phyloP scores from a whole-genome alignment of 92 coral and sea anemone species.

The Actinostola sp. region DNA sequence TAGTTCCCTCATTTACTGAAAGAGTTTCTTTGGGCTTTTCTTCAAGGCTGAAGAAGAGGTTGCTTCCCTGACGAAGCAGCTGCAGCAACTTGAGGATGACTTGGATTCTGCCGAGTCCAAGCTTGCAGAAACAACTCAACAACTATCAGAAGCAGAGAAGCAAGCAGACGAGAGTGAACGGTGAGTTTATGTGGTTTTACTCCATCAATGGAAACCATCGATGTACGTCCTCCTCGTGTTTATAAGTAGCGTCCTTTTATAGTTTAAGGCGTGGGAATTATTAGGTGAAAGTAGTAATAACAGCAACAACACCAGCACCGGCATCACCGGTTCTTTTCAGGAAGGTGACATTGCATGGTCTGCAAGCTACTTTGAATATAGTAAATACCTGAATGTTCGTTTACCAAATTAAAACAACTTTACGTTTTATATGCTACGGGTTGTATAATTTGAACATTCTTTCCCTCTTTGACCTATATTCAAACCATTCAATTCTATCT shows the following conservation, averaged over 20 bases:
- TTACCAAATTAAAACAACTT: neutral
- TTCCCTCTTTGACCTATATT: no score
- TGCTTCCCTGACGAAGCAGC: slow-evolving; percentile 80
- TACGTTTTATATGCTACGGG: neutral
- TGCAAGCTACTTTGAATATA: no score
- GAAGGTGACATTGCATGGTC: no score
- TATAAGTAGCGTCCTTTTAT: neutral
- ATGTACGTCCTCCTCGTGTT: neutral
- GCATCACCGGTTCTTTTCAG: neutral
- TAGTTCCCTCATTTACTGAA: neutral
- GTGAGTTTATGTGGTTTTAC: slow-evolving; percentile 53
- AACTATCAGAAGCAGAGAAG: slow-evolving; percentile 83
- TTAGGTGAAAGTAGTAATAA: neutral
- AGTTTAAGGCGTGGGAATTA: neutral
- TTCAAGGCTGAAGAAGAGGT: slow-evolving; percentile 91
- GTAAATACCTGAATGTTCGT: no score
- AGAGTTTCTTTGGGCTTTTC: neutral
- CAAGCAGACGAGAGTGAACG: slow-evolving; percentile 99
- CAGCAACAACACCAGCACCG: no score
- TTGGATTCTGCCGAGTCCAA: slow-evolving; percentile 95
- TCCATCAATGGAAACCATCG: neutral
- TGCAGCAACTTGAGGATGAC: slow-evolving; percentile 91
- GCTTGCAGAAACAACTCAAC: slow-evolving; percentile 72
- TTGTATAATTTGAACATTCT: neutral
- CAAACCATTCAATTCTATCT: no score